phyloP scores from a whole-genome alignment of 2,888 invertebrate genomes.

The Scaptomyza reducta region DNA sequence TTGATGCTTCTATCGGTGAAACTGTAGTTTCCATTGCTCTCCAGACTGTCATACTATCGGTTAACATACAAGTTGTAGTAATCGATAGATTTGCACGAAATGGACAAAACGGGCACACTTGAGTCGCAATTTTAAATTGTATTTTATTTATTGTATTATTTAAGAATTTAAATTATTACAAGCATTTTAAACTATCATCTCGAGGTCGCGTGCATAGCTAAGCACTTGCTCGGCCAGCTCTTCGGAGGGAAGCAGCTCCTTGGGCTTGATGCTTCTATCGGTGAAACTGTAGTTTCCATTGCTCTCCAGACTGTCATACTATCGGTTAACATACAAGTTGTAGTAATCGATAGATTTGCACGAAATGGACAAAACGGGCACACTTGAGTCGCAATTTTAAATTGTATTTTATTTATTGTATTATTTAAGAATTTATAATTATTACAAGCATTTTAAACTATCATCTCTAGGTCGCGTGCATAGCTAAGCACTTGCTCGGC shows the following conservation, averaged over 20 bases:
- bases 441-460: slow-evolving; percentile 89
- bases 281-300: slow-evolving; percentile 93
- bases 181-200: slow-evolving; percentile 96
- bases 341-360: neutral
- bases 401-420: slow-evolving; percentile 7
- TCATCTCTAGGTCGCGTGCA: slow-evolving; percentile 99
- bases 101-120: neutral
- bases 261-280: slow-evolving; percentile 89
- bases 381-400: neutral
- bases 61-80: neutral
- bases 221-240: slow-evolving; percentile 97
- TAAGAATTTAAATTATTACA: slow-evolving; percentile 35
- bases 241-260: slow-evolving; percentile 93
- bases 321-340: slow-evolving; percentile 7
- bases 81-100: neutral
- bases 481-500: slow-evolving; percentile 98
- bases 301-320: slow-evolving; percentile 82
- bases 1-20: slow-evolving; percentile 92
- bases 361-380: neutral
- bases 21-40: slow-evolving; percentile 91
- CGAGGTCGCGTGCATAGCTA: slow-evolving; percentile 98
- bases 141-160: slow-evolving; percentile 22
- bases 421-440: slow-evolving; percentile 26
- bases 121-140: neutral
- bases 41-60: slow-evolving; percentile 71